Conservation (phyloP, 2,113 vertebrate genomes). For the Stercorarius parasiticus region DNA sequence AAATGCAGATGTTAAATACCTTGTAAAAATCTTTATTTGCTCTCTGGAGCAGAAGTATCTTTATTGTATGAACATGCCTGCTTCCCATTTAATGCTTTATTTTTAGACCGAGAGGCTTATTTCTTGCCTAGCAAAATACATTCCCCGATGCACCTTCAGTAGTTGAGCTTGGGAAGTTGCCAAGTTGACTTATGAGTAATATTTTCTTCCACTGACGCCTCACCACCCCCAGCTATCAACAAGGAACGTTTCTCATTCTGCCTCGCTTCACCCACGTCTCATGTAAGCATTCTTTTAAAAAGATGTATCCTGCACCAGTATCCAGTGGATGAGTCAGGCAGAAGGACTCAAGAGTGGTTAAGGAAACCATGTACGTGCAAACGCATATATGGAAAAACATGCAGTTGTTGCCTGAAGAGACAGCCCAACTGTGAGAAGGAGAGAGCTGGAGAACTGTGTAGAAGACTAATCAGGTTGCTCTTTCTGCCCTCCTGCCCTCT, state of each 20-base stretch:
- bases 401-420: not conserved
- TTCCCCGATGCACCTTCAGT: not conserved
- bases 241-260: not conserved
- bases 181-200: constrained; percentile 56
- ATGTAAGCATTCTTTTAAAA: constrained; percentile 3
- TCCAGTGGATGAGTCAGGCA: constrained; percentile 38
- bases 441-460: not conserved
- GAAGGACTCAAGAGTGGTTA: not conserved
- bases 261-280: constrained; percentile 10
- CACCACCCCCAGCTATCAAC: constrained; percentile 29
- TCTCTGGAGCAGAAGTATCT: not conserved
- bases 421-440: not conserved
- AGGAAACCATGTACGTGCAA: not conserved
- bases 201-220: constrained; percentile 52
- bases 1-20: not conserved
- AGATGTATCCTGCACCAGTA: constrained; percentile 1
- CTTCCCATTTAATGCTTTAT: not conserved
- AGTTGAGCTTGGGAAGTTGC: constrained; percentile 26
- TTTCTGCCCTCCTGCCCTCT: not conserved
- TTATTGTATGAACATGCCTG: not conserved
- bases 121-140: constrained; percentile 21
- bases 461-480: not conserved
- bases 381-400: not conserved
- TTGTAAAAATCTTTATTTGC: not conserved
- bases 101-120: not conserved